A percentile compares a stretch with the other conserved stretches of the same genome.
Conservation (phyloP, 2,797 vertebrate genomes). For the Brachyalestes nurse region DNA sequence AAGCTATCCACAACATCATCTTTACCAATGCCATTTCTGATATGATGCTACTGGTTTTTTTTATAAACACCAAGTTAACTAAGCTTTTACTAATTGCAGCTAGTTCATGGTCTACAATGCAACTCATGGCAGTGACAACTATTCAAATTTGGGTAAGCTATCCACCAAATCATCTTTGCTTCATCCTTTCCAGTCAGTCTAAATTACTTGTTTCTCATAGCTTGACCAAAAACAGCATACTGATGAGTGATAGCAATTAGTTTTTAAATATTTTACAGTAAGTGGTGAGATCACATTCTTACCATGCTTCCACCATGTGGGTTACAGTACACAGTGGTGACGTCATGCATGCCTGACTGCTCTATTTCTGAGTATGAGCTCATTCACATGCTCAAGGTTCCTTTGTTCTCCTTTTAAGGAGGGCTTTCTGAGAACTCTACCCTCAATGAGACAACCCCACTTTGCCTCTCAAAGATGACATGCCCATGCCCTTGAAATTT, state of each 20-base stretch:
- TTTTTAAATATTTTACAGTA: not conserved
- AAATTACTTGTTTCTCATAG: not conserved
- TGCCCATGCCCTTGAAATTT: slow-evolving; percentile 85
- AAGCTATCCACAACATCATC: not conserved
- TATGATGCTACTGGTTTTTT: too few species aligned
- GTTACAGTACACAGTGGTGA: slow-evolving; percentile 39
- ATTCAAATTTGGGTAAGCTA: too few species aligned
- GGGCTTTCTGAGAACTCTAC: not conserved
- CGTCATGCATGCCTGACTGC: slow-evolving; percentile 43
- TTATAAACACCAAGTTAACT: too few species aligned
- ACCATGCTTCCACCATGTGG: not conserved
- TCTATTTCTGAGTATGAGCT: slow-evolving; percentile 52
- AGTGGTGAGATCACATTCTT: slow-evolving; percentile 19
- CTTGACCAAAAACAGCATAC: not conserved
- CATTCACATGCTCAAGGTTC: slow-evolving; percentile 39
- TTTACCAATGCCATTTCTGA: too few species aligned
- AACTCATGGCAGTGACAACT: not conserved
- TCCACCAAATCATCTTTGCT: too few species aligned
- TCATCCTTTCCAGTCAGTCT: not conserved
- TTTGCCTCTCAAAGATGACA: slow-evolving; percentile 1
- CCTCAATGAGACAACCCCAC: not conserved
- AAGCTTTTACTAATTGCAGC: too few species aligned
- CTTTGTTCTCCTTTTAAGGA: slow-evolving; percentile 38
- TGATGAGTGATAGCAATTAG: not conserved
- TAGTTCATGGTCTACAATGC: too few species aligned